Evolutionary conservation across 2,797 vertebrate species (phyloP).

Genomic region (Helarctos malayanus): DNA sequence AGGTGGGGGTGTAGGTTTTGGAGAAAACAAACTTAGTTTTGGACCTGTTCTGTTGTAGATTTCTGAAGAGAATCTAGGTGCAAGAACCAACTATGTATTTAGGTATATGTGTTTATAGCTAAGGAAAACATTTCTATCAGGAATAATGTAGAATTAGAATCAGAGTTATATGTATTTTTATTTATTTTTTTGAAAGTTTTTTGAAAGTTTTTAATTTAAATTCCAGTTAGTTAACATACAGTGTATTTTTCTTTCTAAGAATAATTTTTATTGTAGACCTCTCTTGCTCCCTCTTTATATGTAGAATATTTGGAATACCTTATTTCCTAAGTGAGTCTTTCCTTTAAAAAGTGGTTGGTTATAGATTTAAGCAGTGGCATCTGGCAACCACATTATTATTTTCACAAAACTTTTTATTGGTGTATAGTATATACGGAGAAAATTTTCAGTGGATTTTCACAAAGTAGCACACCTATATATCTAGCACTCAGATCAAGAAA

Average conservation of each 20-base stretch:
- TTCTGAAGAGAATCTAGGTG: not conserved
- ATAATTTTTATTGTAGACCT: not conserved
- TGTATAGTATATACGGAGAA: not conserved
- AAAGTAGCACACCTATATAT: not conserved
- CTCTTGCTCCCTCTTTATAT: not conserved
- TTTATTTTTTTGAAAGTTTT: not conserved
- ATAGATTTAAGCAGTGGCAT: not conserved
- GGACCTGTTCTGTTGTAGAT: not conserved
- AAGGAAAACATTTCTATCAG: not conserved
- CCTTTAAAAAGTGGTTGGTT: not conserved
- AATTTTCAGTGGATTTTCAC: not conserved
- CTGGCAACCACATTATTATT: not conserved
- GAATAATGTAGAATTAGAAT: not conserved
- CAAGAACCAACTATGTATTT: not conserved
- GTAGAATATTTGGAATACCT: not conserved
- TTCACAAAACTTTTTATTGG: not conserved
- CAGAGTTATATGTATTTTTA: not conserved
- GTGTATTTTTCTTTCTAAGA: conserved; percentile 20
- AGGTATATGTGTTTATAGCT: not conserved
- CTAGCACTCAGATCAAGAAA: not conserved
- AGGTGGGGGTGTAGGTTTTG: not conserved
- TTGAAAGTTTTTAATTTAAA: not conserved
- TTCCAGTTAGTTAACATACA: not conserved
- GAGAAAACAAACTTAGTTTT: not conserved
- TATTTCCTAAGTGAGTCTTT: not conserved